phyloP scores from a whole-genome alignment of 2,113 vertebrate species.

The Pseudopipra pipra region DNA sequence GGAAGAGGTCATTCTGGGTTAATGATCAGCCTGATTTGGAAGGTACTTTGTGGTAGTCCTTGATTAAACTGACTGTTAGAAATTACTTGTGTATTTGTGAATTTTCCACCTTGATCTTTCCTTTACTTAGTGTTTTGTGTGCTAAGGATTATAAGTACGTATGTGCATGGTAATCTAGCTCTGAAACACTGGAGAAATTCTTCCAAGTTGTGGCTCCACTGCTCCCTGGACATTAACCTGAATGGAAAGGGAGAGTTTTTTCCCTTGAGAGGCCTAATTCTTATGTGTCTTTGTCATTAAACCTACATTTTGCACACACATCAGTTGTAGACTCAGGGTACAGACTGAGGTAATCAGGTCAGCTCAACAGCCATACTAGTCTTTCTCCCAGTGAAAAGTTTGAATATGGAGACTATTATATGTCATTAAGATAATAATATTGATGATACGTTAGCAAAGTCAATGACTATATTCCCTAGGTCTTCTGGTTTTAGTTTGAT shows the following conservation, averaged over 20 bases:
- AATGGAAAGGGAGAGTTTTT: not conserved
- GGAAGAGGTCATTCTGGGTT: not conserved
- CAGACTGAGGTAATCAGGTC: not conserved
- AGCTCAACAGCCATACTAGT: not conserved
- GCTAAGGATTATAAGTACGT: not conserved
- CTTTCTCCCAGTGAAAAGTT: not conserved
- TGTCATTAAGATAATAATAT: constrained; percentile 43
- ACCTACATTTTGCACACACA: not conserved
- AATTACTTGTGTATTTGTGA: not conserved
- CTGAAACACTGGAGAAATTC: not conserved
- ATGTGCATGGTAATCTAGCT: not conserved
- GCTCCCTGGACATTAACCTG: not conserved
- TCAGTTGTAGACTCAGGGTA: not conserved
- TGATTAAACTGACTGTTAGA: not conserved
- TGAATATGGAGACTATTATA: constrained; percentile 23
- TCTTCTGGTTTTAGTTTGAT: not conserved
- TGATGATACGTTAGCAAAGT: not conserved
- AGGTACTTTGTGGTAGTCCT: not conserved
- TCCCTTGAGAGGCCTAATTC: not conserved
- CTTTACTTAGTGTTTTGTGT: not conserved
- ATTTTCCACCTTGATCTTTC: not conserved
- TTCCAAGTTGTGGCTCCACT: not conserved
- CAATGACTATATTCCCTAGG: not conserved
- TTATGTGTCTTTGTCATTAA: not conserved
- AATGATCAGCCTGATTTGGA: not conserved